A percentile compares a stretch with the other conserved stretches of the same genome.
Conservation (phyloP, 2,113 vertebrate genomes). For the Neotragus moschatus region DNA sequence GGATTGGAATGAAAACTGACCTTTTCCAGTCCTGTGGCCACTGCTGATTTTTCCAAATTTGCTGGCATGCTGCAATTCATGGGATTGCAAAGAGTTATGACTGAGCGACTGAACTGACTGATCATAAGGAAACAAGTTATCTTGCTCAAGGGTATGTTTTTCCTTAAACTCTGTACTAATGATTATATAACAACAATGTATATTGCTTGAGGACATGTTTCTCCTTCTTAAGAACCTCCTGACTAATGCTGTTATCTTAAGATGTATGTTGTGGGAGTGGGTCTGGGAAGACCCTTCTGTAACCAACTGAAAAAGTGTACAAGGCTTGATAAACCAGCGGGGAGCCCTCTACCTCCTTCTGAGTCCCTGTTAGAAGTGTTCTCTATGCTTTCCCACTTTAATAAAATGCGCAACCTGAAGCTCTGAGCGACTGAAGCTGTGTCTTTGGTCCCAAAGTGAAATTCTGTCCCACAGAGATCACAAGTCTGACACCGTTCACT, state of each 20-base stretch:
- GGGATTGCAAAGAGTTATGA: too few relatives aligned
- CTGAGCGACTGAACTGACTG: too few relatives aligned
- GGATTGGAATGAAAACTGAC: too few relatives aligned
- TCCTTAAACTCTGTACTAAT: neutral
- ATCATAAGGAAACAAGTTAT: too few relatives aligned
- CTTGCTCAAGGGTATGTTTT: too few relatives aligned
- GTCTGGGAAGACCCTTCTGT: neutral
- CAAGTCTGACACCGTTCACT: neutral
- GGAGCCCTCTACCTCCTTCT: neutral
- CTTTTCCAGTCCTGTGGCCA: too few relatives aligned
- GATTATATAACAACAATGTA: neutral
- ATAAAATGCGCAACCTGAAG: neutral
- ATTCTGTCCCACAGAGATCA: neutral
- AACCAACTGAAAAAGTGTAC: neutral
- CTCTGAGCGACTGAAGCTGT: neutral
- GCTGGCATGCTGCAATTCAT: too few relatives aligned
- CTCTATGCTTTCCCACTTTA: neutral
- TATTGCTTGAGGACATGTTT: neutral
- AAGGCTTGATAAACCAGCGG: neutral
- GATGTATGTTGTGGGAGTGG: neutral
- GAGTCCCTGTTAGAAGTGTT: accelerated
- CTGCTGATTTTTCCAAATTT: too few relatives aligned
- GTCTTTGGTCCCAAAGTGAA: neutral
- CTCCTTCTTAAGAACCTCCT: neutral
- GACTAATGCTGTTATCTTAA: neutral